Evolutionary conservation across 2,888 invertebrate genomes (phyloP), one percentile per base, ranked within the genome.

Genomic region (Tachina grossa): DNA sequence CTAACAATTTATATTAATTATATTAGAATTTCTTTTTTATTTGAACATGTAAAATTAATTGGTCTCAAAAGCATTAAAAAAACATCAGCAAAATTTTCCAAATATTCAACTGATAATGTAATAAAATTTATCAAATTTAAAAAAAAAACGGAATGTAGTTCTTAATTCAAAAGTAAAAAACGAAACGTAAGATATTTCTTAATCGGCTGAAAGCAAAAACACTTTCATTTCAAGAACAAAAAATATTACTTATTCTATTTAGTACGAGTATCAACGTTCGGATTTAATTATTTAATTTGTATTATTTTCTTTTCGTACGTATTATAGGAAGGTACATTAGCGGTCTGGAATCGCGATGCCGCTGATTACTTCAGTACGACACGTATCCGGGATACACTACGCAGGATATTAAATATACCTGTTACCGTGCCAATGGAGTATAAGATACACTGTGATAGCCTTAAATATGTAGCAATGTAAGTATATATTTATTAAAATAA

Each of bases 331-430:
- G 99, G 98, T 92, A 96, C 98, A 92, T 95, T 99, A 90, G 98
- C 98, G 88, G 96, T 99, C 90, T 99, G 99, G 99, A 99, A 99
- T 93, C 96, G 97, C 93, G 98, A 97, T 88, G 98, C 99, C 75
- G 95, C 96, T 87, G 98, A 99, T 94, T 95, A 95, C 91, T 95
- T 95, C 87, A 97, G 97, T 88, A 98, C 97, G 89, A 95, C 96
- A 88, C 95, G 98, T 90, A 99, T 99, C 90, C 95, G 98, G 88
- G 99, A 99, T 94, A 98, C 98, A 63, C 94, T 99, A 90, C 96
- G 97, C 90, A 95, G 99, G 92, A 96, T 99, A 91, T 95, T 99
- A 91, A 98, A 99, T 94, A 95, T 99, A 92, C 99, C 99, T 87
- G 94, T 96, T 76, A 96, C 96, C 93, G 97, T 97, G 90, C 95